Evolutionary conservation across 2,113 vertebrate species (phyloP).

Genomic region (Azemiops feae): DNA sequence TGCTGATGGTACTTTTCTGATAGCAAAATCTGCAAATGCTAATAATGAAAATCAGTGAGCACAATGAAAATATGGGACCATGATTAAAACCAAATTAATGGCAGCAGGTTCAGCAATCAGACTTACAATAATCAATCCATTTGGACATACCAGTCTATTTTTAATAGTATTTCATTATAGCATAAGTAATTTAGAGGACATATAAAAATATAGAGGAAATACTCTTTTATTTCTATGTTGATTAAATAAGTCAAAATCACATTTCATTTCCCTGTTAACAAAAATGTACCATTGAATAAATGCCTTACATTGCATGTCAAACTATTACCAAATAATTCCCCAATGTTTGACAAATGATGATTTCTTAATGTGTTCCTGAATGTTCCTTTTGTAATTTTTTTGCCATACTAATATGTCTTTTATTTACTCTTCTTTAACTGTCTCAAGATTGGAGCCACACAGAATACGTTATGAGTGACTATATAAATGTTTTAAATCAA

Average conservation of each 20-base stretch:
- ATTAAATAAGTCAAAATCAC: not conserved
- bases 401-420: not conserved
- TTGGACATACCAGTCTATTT: not conserved
- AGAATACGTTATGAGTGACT: not conserved
- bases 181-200: not conserved
- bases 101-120: not conserved
- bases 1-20: not conserved
- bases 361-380: rapidly evolving
- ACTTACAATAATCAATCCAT: not conserved
- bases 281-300: not conserved
- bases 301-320: not conserved
- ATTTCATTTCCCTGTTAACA: not conserved
- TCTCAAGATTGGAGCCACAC: not conserved
- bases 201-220: not conserved
- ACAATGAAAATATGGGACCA: not conserved
- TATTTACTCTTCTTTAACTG: not conserved
- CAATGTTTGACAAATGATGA: not conserved
- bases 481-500: not conserved
- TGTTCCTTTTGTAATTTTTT: not conserved
- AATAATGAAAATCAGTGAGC: not conserved
- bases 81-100: not conserved
- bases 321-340: conserved; percentile 12
- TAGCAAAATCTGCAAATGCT: not conserved
- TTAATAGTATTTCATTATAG: not conserved
- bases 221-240: not conserved